These are phyloP conservation scores for Euura lappo DNA, from an alignment of 1,140 invertebrate species.

Conservation along the genomic window DNA sequence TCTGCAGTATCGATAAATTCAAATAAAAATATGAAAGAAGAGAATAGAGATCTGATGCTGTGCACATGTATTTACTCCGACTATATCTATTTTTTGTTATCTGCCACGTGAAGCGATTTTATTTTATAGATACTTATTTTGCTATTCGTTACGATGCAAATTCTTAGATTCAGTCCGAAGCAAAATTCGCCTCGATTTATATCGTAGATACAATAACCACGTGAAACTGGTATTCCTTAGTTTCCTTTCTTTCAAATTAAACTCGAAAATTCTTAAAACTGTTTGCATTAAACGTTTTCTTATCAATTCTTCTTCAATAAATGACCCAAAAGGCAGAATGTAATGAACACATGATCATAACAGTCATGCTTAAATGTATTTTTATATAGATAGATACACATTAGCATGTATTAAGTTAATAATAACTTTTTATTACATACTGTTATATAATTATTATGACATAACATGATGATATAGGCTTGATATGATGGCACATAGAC, in stretches of 20 bases:
- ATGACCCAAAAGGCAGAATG: constrained; percentile 8
- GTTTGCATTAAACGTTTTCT: constrained; percentile 8
- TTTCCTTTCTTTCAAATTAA: constrained; percentile 26
- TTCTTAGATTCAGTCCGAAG: neutral
- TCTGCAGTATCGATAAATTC: neutral
- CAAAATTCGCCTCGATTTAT: neutral
- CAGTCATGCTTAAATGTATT: constrained; percentile 44
- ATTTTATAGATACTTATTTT: neutral
- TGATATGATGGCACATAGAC: constrained; percentile 56
- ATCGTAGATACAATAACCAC: neutral
- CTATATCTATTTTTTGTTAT: neutral
- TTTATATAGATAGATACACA: constrained; percentile 51
- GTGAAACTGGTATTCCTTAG: neutral
- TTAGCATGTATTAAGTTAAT: constrained; percentile 48
- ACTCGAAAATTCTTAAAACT: constrained; percentile 27
- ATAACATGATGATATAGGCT: constrained; percentile 61
- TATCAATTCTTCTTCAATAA: constrained; percentile 8
- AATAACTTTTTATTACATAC: constrained; percentile 44
- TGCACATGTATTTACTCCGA: neutral
- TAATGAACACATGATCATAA: constrained; percentile 22
- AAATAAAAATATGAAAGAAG: neutral
- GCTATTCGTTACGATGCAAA: neutral
- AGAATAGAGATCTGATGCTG: neutral
- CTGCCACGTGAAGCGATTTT: neutral
- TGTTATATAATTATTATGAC: constrained; percentile 33